Evolutionary conservation across 2,888 invertebrate species (phyloP).

Genomic region (Brenthis ino): DNA sequence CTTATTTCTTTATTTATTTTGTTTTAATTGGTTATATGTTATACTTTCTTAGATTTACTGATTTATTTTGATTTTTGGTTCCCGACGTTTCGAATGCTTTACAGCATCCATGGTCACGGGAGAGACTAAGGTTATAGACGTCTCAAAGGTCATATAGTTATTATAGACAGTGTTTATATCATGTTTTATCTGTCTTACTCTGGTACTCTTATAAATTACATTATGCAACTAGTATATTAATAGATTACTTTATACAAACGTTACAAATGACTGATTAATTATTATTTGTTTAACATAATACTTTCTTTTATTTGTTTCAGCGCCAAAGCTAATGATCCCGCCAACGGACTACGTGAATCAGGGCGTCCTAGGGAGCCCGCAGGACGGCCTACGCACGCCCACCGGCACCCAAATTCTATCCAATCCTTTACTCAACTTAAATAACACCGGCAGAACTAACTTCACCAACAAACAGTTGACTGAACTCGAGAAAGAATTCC

Average conservation of each 20-base stretch:
- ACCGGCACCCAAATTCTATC: slow-evolving; percentile 74
- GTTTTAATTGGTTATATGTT: slow-evolving; percentile 46
- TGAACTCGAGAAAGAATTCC: slow-evolving; percentile 99
- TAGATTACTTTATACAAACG: no score
- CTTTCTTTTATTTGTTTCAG: slow-evolving; percentile 68
- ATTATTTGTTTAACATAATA: neutral
- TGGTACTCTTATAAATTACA: no score
- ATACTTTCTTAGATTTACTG: no score
- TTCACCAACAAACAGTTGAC: slow-evolving; percentile 99
- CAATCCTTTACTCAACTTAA: slow-evolving; percentile 79
- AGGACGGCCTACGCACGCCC: slow-evolving; percentile 74
- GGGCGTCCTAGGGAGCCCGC: slow-evolving; percentile 75
- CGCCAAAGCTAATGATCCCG: slow-evolving; percentile 84
- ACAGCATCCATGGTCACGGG: no score
- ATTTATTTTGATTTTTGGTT: no score
- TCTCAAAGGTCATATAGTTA: no score
- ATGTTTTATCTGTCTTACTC: no score
- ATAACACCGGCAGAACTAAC: slow-evolving; percentile 97
- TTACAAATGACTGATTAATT: neutral
- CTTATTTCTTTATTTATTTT: slow-evolving; percentile 45
- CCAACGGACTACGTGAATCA: slow-evolving; percentile 76
- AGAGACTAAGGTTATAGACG: no score
- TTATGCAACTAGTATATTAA: no score
- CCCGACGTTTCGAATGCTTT: no score
- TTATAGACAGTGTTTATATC: no score